Conservation (phyloP, 2,797 vertebrate species). For the Semaprochilodus insignis region DNA sequence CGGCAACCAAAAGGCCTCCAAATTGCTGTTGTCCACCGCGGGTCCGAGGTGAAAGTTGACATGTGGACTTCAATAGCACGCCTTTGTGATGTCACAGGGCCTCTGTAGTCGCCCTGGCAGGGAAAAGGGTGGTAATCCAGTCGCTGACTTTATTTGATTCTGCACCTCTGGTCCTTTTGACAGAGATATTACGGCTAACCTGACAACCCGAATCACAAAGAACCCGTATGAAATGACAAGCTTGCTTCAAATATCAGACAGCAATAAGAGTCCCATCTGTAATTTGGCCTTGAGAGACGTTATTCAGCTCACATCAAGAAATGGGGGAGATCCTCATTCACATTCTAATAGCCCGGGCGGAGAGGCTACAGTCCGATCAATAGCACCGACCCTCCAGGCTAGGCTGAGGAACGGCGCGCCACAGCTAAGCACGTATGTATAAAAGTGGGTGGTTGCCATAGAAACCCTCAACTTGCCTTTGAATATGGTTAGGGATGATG, state of each 20-base stretch:
- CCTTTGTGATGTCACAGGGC: neutral
- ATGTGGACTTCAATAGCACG: neutral
- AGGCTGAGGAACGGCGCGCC: neutral
- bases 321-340: constrained; percentile 54
- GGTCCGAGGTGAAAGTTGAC: neutral
- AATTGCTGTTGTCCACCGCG: neutral
- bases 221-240: constrained; percentile 28
- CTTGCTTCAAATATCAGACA: constrained; percentile 44
- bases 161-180: constrained; percentile 25
- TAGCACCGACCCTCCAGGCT: constrained; percentile 38
- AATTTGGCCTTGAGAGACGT: constrained; percentile 49
- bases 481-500: constrained; percentile 48
- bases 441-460: constrained; percentile 67
- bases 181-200: constrained; percentile 14
- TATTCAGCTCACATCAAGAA: constrained; percentile 40
- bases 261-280: constrained; percentile 37
- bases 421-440: constrained; percentile 47
- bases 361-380: constrained; percentile 54
- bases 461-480: constrained; percentile 70
- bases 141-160: constrained; percentile 16
- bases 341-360: constrained; percentile 56
- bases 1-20: neutral
- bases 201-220: constrained; percentile 27
- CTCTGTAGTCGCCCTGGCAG: neutral
- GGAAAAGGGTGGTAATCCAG: neutral